These are phyloP conservation scores for Podabrus alpinus DNA, from an alignment of 2,888 invertebrate species.

Conservation along the genomic window DNA sequence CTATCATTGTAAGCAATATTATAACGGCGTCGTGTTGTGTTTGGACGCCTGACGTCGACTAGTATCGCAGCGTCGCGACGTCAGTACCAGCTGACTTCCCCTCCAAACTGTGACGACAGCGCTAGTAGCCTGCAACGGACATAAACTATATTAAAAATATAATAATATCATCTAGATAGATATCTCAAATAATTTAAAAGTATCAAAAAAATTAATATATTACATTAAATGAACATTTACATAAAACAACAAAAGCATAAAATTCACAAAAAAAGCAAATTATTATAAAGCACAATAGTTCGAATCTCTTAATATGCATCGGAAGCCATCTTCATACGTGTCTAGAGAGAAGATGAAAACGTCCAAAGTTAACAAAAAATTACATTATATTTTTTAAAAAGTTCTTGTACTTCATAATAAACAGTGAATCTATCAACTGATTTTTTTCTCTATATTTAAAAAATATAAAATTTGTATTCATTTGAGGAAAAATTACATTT, in stretches of 20 bases:
- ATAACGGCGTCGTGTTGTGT: constrained; percentile 43
- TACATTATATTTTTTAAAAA: not conserved
- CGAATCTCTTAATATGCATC: not conserved
- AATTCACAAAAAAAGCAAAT: not conserved
- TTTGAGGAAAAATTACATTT: too few relatives aligned
- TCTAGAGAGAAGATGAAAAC: not conserved
- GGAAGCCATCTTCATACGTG: not conserved
- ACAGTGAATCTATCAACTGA: not conserved
- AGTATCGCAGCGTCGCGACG: constrained; percentile 60
- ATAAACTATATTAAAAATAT: constrained; percentile 31
- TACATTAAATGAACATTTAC: not conserved
- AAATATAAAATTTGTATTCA: not conserved
- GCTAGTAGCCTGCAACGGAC: constrained; percentile 56
- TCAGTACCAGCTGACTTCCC: constrained; percentile 56
- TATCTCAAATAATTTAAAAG: not conserved
- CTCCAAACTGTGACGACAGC: constrained; percentile 49
- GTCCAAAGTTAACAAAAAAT: not conserved
- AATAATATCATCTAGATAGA: not conserved
- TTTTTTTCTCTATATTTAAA: not conserved
- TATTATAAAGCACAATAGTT: not conserved
- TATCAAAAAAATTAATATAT: not conserved
- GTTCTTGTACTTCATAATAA: not conserved
- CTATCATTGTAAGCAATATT: constrained; percentile 23
- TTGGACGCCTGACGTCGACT: constrained; percentile 62
- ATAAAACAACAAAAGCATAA: not conserved